A percentile compares a stretch with the other conserved stretches of the same genome.
These are phyloP conservation scores for Gambusia affinis DNA, from an alignment of 2,113 vertebrate genomes.

Conservation along the genomic window DNA sequence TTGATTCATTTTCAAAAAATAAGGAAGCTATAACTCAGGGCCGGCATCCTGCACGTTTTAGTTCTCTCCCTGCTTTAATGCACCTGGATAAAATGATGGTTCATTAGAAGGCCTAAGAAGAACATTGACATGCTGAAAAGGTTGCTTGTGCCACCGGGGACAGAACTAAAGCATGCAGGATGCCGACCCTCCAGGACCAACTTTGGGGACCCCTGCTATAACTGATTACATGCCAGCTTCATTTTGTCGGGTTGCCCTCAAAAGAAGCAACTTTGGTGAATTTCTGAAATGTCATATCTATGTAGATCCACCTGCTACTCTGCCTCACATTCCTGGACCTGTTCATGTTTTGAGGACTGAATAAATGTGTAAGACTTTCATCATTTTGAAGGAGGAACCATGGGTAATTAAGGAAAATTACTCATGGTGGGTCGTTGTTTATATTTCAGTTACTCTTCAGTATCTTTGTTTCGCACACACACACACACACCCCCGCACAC, in stretches of 20 bases:
- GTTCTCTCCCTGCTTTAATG: too few species aligned
- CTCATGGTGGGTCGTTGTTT: not conserved
- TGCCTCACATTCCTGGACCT: not conserved
- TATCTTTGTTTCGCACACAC: not conserved
- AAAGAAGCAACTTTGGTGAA: not conserved
- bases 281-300: not conserved
- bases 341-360: not conserved
- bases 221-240: not conserved
- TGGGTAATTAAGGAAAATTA: not conserved
- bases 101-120: too few species aligned
- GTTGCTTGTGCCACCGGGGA: too few species aligned
- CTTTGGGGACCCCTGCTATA: not conserved
- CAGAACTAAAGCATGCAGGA: too few species aligned
- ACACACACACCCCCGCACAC: conserved; percentile 59
- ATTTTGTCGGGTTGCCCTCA: conserved; percentile 1
- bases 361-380: not conserved
- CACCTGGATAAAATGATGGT: too few species aligned
- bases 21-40: conserved; percentile 9
- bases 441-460: not conserved
- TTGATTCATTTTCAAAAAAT: conserved; percentile 19
- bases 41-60: too few species aligned
- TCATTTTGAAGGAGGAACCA: not conserved
- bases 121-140: too few species aligned
- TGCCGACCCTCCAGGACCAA: too few species aligned
- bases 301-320: not conserved